These are phyloP conservation scores for Cotesia typhae DNA, from an alignment of 1,140 invertebrate genomes.

Conservation along the genomic window DNA sequence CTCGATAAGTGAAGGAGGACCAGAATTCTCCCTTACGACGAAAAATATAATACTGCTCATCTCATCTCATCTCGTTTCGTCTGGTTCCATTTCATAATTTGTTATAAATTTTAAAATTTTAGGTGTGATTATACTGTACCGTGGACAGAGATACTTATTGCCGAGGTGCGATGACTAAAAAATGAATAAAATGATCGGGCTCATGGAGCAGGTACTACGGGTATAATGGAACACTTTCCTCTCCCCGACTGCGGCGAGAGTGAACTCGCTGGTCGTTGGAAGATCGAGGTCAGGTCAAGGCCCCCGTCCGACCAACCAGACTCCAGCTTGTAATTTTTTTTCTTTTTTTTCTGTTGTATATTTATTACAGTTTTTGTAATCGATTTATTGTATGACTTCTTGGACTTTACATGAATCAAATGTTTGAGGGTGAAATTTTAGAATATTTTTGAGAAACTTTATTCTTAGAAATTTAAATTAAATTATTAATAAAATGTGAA, in stretches of 20 bases:
- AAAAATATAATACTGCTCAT: not conserved
- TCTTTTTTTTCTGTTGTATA: constrained; percentile 3
- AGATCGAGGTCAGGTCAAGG: constrained; percentile 68
- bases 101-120: too few relatives aligned
- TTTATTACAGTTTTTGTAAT: constrained; percentile 13
- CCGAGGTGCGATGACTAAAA: constrained; percentile 11
- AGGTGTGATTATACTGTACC: too few relatives aligned
- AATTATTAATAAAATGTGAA: too few relatives aligned
- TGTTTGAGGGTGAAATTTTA: too few relatives aligned
- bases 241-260: constrained; percentile 63
- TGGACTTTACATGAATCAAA: too few relatives aligned
- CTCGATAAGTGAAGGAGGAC: constrained; percentile 15
- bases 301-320: constrained; percentile 55
- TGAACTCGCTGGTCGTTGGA: constrained; percentile 61
- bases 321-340: constrained; percentile 39
- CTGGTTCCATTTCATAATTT: too few relatives aligned
- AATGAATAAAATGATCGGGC: constrained; percentile 1
- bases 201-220: constrained; percentile 22
- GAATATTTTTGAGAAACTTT: too few relatives aligned
- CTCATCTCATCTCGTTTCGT: too few relatives aligned
- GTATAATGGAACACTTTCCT: constrained; percentile 65
- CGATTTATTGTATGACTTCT: too few relatives aligned
- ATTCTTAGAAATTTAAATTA: too few relatives aligned
- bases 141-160: not conserved
- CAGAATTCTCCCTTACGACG: constrained; percentile 9